Evolutionary conservation across 2,888 invertebrate species (phyloP).

Genomic region (Serrognathus titanus): DNA sequence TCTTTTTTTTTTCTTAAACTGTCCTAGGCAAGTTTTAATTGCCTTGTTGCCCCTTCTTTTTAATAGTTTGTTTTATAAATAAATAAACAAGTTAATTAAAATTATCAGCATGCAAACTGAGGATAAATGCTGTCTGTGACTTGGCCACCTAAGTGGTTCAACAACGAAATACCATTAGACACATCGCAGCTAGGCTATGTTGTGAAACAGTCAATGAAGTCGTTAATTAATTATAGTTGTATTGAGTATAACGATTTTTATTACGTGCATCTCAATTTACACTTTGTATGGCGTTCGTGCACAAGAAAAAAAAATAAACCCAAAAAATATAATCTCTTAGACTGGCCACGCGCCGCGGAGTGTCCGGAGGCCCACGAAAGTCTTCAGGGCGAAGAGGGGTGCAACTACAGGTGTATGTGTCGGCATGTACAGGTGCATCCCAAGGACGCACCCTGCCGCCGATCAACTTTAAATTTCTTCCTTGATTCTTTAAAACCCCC

Average conservation of each 20-base stretch:
- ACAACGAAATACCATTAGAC: constrained; percentile 5
- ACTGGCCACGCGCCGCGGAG: constrained; percentile 19
- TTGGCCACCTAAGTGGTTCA: constrained; percentile 5
- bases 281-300: no score
- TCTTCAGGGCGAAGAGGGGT: constrained; percentile 21
- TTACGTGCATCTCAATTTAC: no score
- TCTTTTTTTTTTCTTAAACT: no score
- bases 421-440: constrained; percentile 43
- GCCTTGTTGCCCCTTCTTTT: no score
- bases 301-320: no score
- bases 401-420: constrained; percentile 39
- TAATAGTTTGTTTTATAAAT: no score
- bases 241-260: no score
- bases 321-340: no score
- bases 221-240: no score
- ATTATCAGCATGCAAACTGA: constrained; percentile 4
- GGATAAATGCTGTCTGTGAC: background rate
- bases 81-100: constrained; percentile 3
- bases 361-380: constrained; percentile 4
- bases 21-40: no score
- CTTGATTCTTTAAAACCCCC: constrained; percentile 14
- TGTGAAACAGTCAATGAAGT: no score
- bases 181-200: no score
- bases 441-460: constrained; percentile 34
- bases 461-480: constrained; percentile 21